Evolutionary conservation across 2,888 invertebrate species (phyloP).

Genomic region (Alcis repandata): DNA sequence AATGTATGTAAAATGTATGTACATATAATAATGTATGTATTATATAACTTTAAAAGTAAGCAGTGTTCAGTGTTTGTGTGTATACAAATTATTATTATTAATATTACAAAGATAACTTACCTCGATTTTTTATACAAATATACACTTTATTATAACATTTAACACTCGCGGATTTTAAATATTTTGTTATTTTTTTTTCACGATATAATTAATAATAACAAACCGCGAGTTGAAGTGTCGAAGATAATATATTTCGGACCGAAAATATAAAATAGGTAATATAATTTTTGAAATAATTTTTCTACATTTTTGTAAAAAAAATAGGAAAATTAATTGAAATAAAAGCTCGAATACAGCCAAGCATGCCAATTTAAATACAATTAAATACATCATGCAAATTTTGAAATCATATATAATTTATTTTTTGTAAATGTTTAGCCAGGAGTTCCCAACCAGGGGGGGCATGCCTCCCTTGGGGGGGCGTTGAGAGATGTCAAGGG

Average conservation of each 20-base stretch:
- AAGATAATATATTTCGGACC: background rate
- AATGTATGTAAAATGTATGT: too few species aligned
- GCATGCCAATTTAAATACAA: slow-evolving; percentile 28
- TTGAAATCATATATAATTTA: background rate
- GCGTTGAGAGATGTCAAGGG: too few species aligned
- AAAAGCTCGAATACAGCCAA: slow-evolving; percentile 24
- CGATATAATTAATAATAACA: too few species aligned
- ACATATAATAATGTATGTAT: background rate
- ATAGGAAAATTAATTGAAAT: slow-evolving; percentile 1
- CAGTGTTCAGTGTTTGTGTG: slow-evolving; percentile 17
- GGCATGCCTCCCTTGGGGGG: too few species aligned
- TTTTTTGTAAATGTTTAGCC: background rate
- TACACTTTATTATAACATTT: slow-evolving; percentile 29
- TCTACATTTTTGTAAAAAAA: slow-evolving; percentile 9
- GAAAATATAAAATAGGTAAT: background rate
- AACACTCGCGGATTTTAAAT: slow-evolving; percentile 1
- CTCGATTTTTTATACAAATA: slow-evolving; percentile 30
- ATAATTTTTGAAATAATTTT: background rate
- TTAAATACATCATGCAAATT: slow-evolving; percentile 20
- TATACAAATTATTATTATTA: slow-evolving; percentile 27
- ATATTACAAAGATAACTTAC: slow-evolving; percentile 47
- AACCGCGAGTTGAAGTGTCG: too few species aligned
- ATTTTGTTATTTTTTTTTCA: background rate
- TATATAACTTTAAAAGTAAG: background rate
- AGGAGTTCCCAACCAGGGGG: too few species aligned